Percentiles rank a stretch among this genome's conserved stretches.
Conservation (phyloP, 2,888 invertebrate genomes). For the Deilephila porcellus region DNA sequence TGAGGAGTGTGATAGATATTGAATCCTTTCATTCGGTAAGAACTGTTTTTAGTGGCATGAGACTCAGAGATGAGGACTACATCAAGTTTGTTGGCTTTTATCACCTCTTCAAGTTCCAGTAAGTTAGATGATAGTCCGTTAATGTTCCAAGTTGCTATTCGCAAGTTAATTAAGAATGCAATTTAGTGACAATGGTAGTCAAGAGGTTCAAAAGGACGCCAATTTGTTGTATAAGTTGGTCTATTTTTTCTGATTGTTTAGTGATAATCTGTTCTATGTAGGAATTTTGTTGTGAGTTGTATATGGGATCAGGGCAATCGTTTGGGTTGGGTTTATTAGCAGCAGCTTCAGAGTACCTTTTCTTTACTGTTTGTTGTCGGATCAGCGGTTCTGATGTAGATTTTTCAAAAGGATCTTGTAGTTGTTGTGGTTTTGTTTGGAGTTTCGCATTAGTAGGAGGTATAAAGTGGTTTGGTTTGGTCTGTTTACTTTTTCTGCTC, state of each 20-base stretch:
- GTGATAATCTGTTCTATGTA: slow-evolving; percentile 29
- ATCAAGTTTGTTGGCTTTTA: background rate
- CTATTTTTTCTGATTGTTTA: slow-evolving; percentile 41
- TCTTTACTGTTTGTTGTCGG: background rate
- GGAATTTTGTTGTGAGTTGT: slow-evolving; percentile 21
- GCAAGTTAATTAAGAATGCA: background rate
- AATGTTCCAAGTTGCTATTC: slow-evolving; percentile 5
- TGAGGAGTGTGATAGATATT: slow-evolving; percentile 33
- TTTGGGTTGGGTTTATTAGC: background rate
- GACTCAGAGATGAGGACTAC: background rate
- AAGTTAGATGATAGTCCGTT: background rate
- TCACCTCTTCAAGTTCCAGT: slow-evolving; percentile 1
- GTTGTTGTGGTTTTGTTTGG: background rate
- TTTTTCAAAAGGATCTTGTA: background rate
- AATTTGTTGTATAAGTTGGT: slow-evolving; percentile 36
- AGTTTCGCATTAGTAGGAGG: background rate
- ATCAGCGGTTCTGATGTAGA: background rate
- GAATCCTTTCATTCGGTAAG: background rate
- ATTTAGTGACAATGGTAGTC: background rate
- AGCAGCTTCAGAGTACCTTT: background rate
- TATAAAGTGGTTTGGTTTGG: background rate
- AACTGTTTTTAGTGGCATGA: background rate
- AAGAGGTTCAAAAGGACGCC: slow-evolving; percentile 29
- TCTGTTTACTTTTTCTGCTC: slow-evolving; percentile 22
- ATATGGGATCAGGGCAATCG: background rate